A percentile compares a stretch with the other conserved stretches of the same genome.
Evolutionary conservation across 2,113 vertebrate species (phyloP).

Genomic region (Platysteira castanea): DNA sequence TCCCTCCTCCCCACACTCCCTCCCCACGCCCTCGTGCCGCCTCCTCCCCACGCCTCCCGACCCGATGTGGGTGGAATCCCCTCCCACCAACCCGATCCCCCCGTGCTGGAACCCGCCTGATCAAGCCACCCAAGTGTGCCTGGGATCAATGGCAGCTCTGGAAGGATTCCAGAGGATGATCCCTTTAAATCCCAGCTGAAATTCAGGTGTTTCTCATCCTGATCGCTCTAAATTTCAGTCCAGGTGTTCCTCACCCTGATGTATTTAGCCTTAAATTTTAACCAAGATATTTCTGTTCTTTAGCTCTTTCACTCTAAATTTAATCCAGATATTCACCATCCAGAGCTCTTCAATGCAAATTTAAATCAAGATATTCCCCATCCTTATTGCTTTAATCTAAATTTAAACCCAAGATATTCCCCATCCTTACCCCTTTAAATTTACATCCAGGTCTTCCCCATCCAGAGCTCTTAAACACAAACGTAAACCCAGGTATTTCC

Average conservation of each 20-base stretch:
- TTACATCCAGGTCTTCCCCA: neutral
- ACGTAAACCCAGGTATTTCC: neutral
- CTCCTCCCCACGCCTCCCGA: neutral
- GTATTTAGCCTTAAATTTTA: neutral
- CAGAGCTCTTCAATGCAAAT: neutral
- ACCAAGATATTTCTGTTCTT: neutral
- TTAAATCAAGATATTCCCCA: neutral
- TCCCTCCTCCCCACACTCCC: neutral
- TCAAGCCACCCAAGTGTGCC: neutral
- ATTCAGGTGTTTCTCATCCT: neutral
- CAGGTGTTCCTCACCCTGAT: no score
- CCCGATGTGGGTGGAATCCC: rapidly evolving
- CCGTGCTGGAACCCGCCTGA: rapidly evolving
- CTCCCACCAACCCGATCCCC: neutral
- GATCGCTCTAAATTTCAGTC: neutral
- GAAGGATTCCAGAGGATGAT: neutral
- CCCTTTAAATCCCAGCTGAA: neutral
- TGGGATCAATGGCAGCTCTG: rapidly evolving
- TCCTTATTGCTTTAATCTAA: neutral
- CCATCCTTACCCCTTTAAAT: neutral
- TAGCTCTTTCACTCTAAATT: neutral
- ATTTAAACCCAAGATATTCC: neutral
- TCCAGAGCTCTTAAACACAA: neutral
- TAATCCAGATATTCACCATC: neutral
- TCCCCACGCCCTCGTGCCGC: neutral